Evolutionary conservation across 2,797 vertebrate genomes (phyloP), one percentile per base, ranked within the genome.

Genomic region (Phylloscopus collybita): DNA sequence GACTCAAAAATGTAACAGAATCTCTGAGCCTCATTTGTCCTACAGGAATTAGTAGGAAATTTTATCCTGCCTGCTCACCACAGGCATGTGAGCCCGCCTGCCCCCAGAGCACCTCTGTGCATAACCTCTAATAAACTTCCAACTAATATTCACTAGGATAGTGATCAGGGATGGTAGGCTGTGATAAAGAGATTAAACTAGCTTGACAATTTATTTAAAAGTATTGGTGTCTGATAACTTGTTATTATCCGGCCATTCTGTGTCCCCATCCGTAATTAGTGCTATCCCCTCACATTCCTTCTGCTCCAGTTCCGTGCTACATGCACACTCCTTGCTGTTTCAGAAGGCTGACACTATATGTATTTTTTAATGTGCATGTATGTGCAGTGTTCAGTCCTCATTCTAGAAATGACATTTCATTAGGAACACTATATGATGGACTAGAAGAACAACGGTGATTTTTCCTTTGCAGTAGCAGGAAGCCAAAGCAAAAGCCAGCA

Each of bases 41-140:
- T 84, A 54, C 20, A 84, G 74, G 80, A 96, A 94, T 78, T 87
- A 90, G 47, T 45, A 36, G 69, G 79, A 94, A 94, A 95, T 34
- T 36, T 87, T 82, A 95, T 82, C 67, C 67, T 75, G 51, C 56
- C 57, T 84, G 62, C 34, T 67, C 54, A 76, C 34, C 60, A 57
- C 17, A 91, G 42, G 78, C 74, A 88, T 59, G 42, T 65, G 34
- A 93, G 45, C 38, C 49, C 0, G 7, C 18, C 56, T 92, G 78
- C 51, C 59, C 71, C 32, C 65, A 76, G 26, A 90, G 67, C 56
- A 94, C 66, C 80, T 87, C 78, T 70, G 49, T 73, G 62, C 40
- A 54, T 70, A 94, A 81, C 73, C 40, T 80, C 64, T 76, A 93
- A 67, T 62, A 90, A 90, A 76, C n/a, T 65, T 74, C 74, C 47